Evolutionary conservation across 2,797 vertebrate species (phyloP), one percentile per base, ranked within the genome.

Genomic region (Anguilla obscura): DNA sequence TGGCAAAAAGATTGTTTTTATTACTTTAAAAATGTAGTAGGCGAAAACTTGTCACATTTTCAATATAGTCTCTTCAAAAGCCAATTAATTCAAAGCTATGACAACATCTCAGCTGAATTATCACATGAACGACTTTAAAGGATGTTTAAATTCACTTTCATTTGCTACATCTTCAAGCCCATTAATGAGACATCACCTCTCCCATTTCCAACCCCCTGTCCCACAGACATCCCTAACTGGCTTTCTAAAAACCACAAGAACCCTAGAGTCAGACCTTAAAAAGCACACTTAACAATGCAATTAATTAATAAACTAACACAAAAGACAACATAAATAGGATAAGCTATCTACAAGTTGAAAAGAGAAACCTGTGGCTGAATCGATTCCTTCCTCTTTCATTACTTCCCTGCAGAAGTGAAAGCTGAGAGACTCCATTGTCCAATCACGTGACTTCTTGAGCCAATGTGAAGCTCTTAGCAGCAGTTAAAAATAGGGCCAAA

Each of bases 331-430:
- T 27, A 7, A 9, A 50, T 10, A 84, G 33, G 45, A 33, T 12
- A 52, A 52, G 14, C 12, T 30, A 16, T 52, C 24, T 30, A n/a
- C 52, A 86, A 12, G 18, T 69, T 66, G 56, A 69, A 85, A 85
- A 88, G 6, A 30, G 16, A 21, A 12, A 4, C 33, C 33, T 27
- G 36, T 69, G 33, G 18, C 21, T 50, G 2, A 0, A 66, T 85
- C 21, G 24, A 12, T 89, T 91, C 89, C 88, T 89, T 96, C 94
- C 93, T 90, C 91, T 93, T 95, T 95, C 85, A 90, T 85, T 85
- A 86, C 30, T 91, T 89, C 90, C 89, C 90, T 85, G 94, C 93
- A 96, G 96, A 97, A 96, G 95, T 95, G 95, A 96, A 96, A 96
- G 93, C 89, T 89, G 91, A 92, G 91, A 92, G 89, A 86, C 90